A percentile compares a stretch with the other conserved stretches of the same genome.
phyloP scores from a whole-genome alignment of 2,888 invertebrate genomes.

The Fragum whitleyi region DNA sequence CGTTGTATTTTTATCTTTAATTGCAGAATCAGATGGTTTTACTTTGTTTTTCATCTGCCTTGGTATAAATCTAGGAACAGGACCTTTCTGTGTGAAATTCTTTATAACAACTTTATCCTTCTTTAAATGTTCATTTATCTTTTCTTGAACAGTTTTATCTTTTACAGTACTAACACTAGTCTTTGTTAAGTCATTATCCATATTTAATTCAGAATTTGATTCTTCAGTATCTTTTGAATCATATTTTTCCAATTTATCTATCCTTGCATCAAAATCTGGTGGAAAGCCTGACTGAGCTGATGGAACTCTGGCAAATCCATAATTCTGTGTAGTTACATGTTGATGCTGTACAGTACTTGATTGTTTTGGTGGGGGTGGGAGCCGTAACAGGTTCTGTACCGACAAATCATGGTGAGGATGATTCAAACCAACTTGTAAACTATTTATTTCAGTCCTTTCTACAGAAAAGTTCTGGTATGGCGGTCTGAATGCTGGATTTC shows the following conservation, averaged over 20 bases:
- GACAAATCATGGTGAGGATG: neutral
- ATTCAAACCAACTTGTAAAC: neutral
- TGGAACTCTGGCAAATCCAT: slow-evolving; percentile 73
- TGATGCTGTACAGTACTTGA: neutral
- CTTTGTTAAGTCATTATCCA: neutral
- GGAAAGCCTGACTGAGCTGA: slow-evolving; percentile 76
- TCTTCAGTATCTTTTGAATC: neutral
- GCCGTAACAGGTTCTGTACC: slow-evolving; percentile 37
- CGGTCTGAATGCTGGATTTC: neutral
- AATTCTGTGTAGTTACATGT: slow-evolving; percentile 35
- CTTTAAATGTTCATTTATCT: slow-evolving; percentile 51
- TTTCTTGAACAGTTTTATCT: slow-evolving; percentile 36
- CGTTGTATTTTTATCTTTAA: neutral
- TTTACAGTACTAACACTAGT: neutral
- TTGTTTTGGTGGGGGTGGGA: slow-evolving; percentile 68
- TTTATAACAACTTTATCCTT: slow-evolving; percentile 59
- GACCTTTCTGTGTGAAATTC: slow-evolving; percentile 61
- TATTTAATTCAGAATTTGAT: neutral
- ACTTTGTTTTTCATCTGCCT: slow-evolving; percentile 71
- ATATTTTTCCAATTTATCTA: neutral
- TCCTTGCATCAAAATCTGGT: slow-evolving; percentile 70
- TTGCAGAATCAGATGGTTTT: slow-evolving; percentile 14
- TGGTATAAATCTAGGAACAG: slow-evolving; percentile 77
- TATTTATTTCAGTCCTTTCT: neutral
- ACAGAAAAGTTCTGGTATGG: neutral